Evolutionary conservation across 2,888 invertebrate species (phyloP), one percentile per base, ranked within the genome.

Genomic region (Xiphydria camelus): DNA sequence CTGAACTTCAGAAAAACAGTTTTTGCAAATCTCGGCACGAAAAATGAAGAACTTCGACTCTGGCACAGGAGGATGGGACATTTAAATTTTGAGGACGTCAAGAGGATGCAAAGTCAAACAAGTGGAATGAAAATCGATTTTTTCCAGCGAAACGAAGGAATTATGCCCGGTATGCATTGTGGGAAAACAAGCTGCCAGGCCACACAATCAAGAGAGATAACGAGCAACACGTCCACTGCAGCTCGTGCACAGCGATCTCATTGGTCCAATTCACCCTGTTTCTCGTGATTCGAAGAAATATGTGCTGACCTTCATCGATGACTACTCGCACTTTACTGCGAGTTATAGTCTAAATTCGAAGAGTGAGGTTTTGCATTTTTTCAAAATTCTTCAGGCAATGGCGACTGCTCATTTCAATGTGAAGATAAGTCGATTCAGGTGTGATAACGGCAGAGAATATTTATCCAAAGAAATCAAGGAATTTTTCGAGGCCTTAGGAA

Each of bases 301-400:
- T 39, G 45, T 35, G 40, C 51, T 52, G 7, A 49, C 3, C 2
- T 50, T 59, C 38, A 56, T 63, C 15, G 64, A 65, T 42, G 64
- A 62, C 33, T 64, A 48, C 41, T 59, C 62, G 2, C 62, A 61
- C 32, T 57, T 45, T 49, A 26, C 40, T 7, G 15, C 31, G 17
- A 25, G 41, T 3, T 53, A 55, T 38, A 18, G 42, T n/a, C 25
- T 56, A 6, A 42, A 42, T 26, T 2, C 19, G 3, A 53, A 53
- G 45, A 40, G 33, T 23, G 61, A 62, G 45, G 59, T 58, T 7
- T 45, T 52, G 14, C 10, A 36, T n/a, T 49, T 51, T 26, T 49
- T 61, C 34, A 55, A 49, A 44, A 35, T 46, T 12, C 60, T 44
- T 41, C 44, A 45, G 26, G 48, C 45, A 3, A 51, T 55, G 53